A percentile compares a stretch with the other conserved stretches of the same genome.
These are phyloP conservation scores for Drosophila buzzatii DNA, from an alignment of 2,888 invertebrate genomes.

Conservation along the genomic window DNA sequence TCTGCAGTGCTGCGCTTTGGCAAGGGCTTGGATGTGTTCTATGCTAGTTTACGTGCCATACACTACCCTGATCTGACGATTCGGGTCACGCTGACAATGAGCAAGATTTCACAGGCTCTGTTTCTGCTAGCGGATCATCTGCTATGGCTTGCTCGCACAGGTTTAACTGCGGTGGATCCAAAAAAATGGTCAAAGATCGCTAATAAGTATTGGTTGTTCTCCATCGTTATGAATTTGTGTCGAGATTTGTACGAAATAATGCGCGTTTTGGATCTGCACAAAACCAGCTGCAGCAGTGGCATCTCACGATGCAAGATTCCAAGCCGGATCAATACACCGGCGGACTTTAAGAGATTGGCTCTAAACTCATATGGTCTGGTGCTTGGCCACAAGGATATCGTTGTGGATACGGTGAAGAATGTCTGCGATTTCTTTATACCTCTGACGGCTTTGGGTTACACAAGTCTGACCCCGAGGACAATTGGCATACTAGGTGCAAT, in stretches of 20 bases:
- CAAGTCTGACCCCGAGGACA: conserved; percentile 91
- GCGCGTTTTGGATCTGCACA: conserved; percentile 87
- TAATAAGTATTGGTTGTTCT: conserved; percentile 94
- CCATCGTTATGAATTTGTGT: conserved; percentile 91
- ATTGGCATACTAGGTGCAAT: conserved; percentile 92
- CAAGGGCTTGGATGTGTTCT: conserved; percentile 92
- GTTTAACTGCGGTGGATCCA: conserved; percentile 88
- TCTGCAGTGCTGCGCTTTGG: conserved; percentile 92
- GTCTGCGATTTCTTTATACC: conserved; percentile 95
- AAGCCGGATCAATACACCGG: conserved; percentile 65
- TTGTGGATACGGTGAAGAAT: conserved; percentile 94
- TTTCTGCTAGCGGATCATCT: conserved; percentile 94
- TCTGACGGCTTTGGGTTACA: conserved; percentile 91
- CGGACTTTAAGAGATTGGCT: conserved; percentile 69
- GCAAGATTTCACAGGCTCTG: conserved; percentile 92
- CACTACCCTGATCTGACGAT: conserved; percentile 90
- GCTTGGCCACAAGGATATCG: conserved; percentile 87
- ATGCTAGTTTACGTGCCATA: conserved; percentile 90
- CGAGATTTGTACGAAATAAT: conserved; percentile 94
- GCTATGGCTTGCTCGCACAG: conserved; percentile 93
- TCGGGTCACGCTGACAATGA: conserved; percentile 90
- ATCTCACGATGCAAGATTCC: conserved; percentile 77
- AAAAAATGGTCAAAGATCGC: conserved; percentile 91
- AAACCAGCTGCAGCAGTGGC: conserved; percentile 84
- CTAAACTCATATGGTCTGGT: conserved; percentile 77